These are phyloP conservation scores for Equus przewalskii DNA, from an alignment of 2,113 vertebrate species.

Conservation along the genomic window DNA sequence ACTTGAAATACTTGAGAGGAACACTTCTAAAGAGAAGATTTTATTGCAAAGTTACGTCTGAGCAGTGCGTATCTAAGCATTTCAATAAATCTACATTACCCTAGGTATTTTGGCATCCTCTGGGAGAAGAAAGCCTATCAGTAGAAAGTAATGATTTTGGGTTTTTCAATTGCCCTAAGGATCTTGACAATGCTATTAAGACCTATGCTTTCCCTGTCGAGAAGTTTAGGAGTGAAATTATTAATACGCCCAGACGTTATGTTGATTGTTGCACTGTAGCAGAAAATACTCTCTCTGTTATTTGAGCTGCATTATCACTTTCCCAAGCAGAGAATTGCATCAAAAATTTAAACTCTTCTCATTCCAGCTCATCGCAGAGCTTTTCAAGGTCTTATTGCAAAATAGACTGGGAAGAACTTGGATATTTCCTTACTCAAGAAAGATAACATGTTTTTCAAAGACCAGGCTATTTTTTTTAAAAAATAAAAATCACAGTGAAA, in stretches of 20 bases:
- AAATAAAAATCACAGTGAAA: conserved; percentile 50
- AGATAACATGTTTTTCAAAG: conserved; percentile 70
- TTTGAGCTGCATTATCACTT: conserved; percentile 79
- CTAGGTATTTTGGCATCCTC: conserved; percentile 74
- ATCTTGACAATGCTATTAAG: conserved; percentile 83
- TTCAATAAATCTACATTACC: conserved; percentile 84
- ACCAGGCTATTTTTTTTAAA: neutral
- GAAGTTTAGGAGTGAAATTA: conserved; percentile 84
- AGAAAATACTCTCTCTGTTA: conserved; percentile 76
- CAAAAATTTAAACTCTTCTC: conserved; percentile 78
- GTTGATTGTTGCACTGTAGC: conserved; percentile 77
- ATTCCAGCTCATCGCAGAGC: conserved; percentile 61
- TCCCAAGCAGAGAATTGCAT: conserved; percentile 77
- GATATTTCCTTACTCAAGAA: conserved; percentile 60
- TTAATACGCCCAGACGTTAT: conserved; percentile 78
- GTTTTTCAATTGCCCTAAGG: conserved; percentile 82
- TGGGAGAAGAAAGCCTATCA: conserved; percentile 79
- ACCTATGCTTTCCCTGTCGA: conserved; percentile 78
- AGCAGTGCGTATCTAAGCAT: conserved; percentile 73
- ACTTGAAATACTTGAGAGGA: conserved; percentile 74
- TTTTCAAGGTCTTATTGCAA: conserved; percentile 74
- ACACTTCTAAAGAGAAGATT: conserved; percentile 71
- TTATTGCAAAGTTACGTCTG: conserved; percentile 62
- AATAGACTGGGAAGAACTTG: conserved; percentile 58
- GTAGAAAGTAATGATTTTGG: conserved; percentile 82